Base-by-base conservation (phyloP, 2,888 invertebrate genomes). In the Eupithecia centaureata region DNA sequence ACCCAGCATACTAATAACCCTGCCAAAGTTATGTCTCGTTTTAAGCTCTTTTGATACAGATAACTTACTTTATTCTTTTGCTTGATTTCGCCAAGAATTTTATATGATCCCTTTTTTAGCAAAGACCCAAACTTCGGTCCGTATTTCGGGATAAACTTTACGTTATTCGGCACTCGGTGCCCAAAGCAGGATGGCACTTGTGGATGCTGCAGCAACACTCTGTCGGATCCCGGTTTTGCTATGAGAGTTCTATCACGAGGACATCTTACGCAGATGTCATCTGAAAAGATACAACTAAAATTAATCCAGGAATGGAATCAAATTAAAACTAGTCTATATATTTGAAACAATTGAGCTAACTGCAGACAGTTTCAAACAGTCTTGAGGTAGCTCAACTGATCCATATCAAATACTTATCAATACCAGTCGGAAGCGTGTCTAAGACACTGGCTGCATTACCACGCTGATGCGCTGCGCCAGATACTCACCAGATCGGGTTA, bases 211-310 rank as follows among this genome's bases (percentile, higher is more conserved):
- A 94, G 72, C 13, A 86, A 71, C 0, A 90, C 91, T 32, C 83
- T 80, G 67, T 90, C 87, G 5, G 80, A 76, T 1, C 92, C 90
- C 35, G 84, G 70, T 75, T 86, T 89, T 0, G 91, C 86, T 59
- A 93, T 81, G 47, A 93, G 71, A 2, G 92, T 92, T 73, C 88
- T 84, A 70, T 93, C 93, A 47, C 82, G 82, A 13, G 94, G 94
- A 77, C 94, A 94, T 72, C 79, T 83, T n/a, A 93, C 79, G 73
- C 94, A 93, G 5, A 79, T 60, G 52, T 81, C 63, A 61, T 67
- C 69, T 74, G 68, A 52, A 68, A 70, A n/a, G 66, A 61, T 32
- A 33, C 15, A 52, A 15, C 61, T 38, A 13, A 42, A 54, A 25
- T 15, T 22, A 35, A 33, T 18, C 22, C 1, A 15, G 18, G 28